phyloP scores from a whole-genome alignment of 2,797 vertebrate species.

The Anabas testudineus region DNA sequence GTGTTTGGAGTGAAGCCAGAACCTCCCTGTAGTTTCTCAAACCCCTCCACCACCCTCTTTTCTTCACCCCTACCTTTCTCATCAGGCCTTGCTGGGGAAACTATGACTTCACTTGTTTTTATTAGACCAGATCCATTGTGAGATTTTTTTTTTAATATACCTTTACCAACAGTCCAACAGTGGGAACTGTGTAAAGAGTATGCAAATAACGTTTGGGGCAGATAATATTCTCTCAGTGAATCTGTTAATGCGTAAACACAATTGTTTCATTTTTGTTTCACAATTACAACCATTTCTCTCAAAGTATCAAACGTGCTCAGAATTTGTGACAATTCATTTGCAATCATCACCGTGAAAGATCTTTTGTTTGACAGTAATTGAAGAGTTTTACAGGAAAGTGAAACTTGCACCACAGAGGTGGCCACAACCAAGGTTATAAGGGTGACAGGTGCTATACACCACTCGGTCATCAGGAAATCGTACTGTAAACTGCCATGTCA shows the following conservation, averaged over 20 bases:
- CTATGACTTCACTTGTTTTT: conserved; percentile 78
- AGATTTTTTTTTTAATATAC: conserved; percentile 65
- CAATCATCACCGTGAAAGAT: background rate
- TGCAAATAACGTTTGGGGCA: background rate
- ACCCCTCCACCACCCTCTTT: conserved; percentile 48
- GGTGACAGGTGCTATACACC: background rate
- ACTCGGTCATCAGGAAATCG: background rate
- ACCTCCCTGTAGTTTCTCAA: conserved; percentile 12
- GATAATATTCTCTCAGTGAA: too few species aligned
- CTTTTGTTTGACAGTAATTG: background rate
- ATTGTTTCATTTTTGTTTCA: too few species aligned
- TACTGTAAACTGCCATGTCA: background rate
- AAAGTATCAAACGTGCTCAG: too few species aligned
- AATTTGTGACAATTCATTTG: background rate
- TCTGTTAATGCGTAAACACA: too few species aligned
- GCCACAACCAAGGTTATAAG: background rate
- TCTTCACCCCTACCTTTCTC: conserved; percentile 31
- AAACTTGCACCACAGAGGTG: background rate
- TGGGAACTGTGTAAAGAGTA: conserved; percentile 29
- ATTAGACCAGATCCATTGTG: conserved; percentile 76
- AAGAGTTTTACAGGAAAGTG: background rate
- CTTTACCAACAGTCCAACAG: too few species aligned
- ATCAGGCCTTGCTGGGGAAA: conserved; percentile 83
- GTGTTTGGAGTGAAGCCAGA: conserved; percentile 62
- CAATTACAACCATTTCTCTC: too few species aligned